Evolutionary conservation across 2,113 vertebrate species (phyloP), one percentile per base, ranked within the genome.

Genomic region (Hippocampus comes): DNA sequence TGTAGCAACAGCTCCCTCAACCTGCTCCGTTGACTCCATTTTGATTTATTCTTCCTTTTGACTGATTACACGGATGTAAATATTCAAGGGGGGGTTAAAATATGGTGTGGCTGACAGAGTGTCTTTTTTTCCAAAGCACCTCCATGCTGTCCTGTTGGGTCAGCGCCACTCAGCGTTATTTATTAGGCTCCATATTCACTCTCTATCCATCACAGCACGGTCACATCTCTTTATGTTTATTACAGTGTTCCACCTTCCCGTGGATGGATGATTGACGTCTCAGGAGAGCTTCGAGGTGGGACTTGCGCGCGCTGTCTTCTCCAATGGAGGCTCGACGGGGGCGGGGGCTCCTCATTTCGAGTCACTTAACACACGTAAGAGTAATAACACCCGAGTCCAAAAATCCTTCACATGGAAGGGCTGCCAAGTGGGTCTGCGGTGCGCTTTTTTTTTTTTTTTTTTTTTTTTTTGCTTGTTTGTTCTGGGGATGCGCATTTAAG

Each of bases 221-320:
- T 90, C 89, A 89, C 90, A 90, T 91, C 87, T 90, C 90, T 92
- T 92, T 90, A 90, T 89, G 90, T 92, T 92, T 89, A 91, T 92
- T 89, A 90, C 84, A 46, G 84, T 80, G 85, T 87, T 88, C 90
- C 91, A 91, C 88, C 92, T 90, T 90, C 83, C 87, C 65, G 23
- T 51, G 78, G 61, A 83, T 68, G 78, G 82, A 88, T 92, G 92
- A 92, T 92, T 92, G 92, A 93, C 91, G 88, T 90, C 49, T 78
- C 71, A 30, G 70, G 74, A 87, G 83, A 88, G 81, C 82, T 78
- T 63, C 75, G 87, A 88, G 91, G 92, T 87, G 90, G 91, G 87
- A 91, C 85, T 86, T 87, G 84, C 76, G 74, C 76, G 78, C 83
- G 63, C 73, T 82, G 77, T 78, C 84, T 82, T 75, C 80, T 87